Percentiles rank a stretch among this genome's conserved stretches.
These are phyloP conservation scores for Notocelia uddmanniana DNA, from an alignment of 2,888 invertebrate genomes.

Conservation along the genomic window DNA sequence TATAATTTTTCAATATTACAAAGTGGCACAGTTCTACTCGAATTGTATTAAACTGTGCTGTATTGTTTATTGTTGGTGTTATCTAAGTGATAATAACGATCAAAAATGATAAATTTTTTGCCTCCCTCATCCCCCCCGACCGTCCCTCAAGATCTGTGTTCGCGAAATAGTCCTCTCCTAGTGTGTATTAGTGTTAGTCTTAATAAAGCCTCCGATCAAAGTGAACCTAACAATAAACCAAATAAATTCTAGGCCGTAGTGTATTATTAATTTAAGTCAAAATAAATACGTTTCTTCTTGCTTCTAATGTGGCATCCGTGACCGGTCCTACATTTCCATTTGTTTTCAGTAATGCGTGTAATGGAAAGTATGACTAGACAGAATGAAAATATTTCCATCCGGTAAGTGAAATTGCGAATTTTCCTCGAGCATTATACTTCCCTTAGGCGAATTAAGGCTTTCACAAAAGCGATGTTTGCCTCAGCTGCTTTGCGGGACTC, in stretches of 20 bases:
- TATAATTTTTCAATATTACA: too few species aligned
- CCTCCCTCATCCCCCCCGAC: too few species aligned
- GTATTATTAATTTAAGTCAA: conserved; percentile 48
- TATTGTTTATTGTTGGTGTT: too few species aligned
- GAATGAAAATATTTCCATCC: conserved; percentile 54
- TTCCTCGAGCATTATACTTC: conserved; percentile 41
- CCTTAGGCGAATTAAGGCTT: conserved; percentile 26
- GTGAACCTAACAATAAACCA: too few species aligned
- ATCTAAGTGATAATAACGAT: too few species aligned
- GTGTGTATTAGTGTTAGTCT: too few species aligned
- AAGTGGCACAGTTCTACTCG: too few species aligned
- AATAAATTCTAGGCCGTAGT: conserved; percentile 41
- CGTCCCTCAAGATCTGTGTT: too few species aligned
- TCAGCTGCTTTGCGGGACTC: conserved; percentile 1
- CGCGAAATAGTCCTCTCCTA: too few species aligned
- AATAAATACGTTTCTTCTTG: neutral
- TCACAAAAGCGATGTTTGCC: conserved; percentile 24
- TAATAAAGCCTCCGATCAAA: too few species aligned
- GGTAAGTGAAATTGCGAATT: conserved; percentile 52
- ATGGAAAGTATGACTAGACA: conserved; percentile 64
- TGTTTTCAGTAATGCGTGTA: conserved; percentile 62
- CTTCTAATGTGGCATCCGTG: conserved; percentile 46
- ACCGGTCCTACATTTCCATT: conserved; percentile 59
- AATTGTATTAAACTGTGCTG: too few species aligned
- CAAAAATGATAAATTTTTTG: too few species aligned